Evolutionary conservation across 2,797 vertebrate species (phyloP).

Genomic region (Platalea minor): DNA sequence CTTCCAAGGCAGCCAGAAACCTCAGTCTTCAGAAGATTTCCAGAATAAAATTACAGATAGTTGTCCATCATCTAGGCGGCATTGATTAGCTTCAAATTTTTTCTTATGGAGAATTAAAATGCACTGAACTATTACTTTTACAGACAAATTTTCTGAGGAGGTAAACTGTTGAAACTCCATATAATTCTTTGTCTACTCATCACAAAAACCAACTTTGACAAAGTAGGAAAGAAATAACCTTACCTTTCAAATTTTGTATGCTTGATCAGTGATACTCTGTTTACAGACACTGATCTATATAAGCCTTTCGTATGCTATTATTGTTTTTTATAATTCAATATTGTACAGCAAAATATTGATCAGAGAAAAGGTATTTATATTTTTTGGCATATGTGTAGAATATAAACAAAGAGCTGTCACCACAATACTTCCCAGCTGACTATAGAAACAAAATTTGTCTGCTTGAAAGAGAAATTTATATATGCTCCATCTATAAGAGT

Average conservation of each 20-base stretch:
- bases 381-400: neutral
- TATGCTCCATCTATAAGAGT: neutral
- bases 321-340: neutral
- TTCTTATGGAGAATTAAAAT: neutral
- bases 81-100: neutral
- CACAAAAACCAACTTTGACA: neutral
- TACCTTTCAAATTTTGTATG: neutral
- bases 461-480: neutral
- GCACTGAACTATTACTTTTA: neutral
- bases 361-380: neutral
- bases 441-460: neutral
- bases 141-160: neutral
- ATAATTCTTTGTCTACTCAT: neutral
- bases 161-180: neutral
- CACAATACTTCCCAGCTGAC: neutral
- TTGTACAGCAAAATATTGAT: neutral
- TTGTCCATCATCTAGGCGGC: neutral
- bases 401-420: neutral
- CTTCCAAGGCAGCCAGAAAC: neutral
- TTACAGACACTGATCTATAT: neutral
- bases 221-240: neutral
- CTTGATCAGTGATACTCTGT: neutral
- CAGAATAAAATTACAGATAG: neutral
- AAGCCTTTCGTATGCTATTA: neutral
- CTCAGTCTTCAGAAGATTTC: neutral